Evolutionary conservation across 1,140 invertebrate species (phyloP), one percentile per base, ranked within the genome.

Genomic region (Apis dorsata): DNA sequence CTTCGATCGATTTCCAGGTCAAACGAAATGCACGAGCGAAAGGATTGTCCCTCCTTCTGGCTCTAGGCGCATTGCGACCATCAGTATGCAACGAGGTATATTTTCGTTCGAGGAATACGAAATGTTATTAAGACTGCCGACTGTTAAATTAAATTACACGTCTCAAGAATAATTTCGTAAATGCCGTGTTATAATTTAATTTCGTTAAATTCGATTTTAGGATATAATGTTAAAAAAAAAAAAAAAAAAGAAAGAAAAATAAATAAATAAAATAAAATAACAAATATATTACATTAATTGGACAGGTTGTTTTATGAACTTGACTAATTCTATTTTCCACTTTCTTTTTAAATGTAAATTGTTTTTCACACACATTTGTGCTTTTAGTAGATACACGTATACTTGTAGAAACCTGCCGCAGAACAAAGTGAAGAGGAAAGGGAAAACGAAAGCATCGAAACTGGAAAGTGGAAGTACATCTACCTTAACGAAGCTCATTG

Each of bases 1-100:
- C 78, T 83, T 51, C 69, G 24, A 89, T 86, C 77, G 74, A 88
- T 86, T 69, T 83, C 86, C 77, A 81, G 83, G 84, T 85, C 78
- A 57, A 81, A 77, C 21, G 55, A 88, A 83, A 44, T 53, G 57
- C 77, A 62, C 51, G 70, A 75, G 76, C 78, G 79, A 87, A 86
- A 87, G 70, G 59, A 84, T 59, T 70, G 69, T 28, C 28, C 70
- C 63, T 49, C 70, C 70, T 82, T 49, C 71, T 75, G 60, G 77
- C 70, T 57, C 51, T 34, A 19, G 28, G 49, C 17, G 24, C 71
- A 78, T 53, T 70, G 51, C 69, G 51, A 62, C 53, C 53, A 81
- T 81, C 60, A 17, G 71, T 76, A 76, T 60, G 53, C 62, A 10
- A 49, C 79, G n/a, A 60, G 57, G 73, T 69, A 76, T 69, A 62